These are phyloP conservation scores for Mesorhabditis belari DNA, from an alignment of 2,888 invertebrate species.

Conservation along the genomic window DNA sequence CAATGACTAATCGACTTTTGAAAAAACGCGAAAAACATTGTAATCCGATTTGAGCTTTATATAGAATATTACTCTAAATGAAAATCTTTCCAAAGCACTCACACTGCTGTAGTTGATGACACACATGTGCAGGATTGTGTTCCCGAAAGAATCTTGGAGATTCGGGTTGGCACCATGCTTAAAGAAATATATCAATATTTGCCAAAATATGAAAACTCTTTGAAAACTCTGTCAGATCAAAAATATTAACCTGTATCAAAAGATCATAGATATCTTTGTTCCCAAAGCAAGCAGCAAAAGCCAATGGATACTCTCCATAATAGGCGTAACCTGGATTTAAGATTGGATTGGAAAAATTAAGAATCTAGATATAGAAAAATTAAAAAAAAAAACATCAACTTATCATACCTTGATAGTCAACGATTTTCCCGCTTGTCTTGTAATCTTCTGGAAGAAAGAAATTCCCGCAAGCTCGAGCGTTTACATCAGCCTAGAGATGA, in stretches of 20 bases:
- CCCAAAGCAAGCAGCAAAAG: constrained; percentile 94
- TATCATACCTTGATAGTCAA: constrained; percentile 73
- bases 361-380: too few species aligned
- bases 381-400: neutral
- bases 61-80: too few species aligned
- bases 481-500: constrained; percentile 80
- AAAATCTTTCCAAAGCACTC: too few species aligned
- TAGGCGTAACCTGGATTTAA: constrained; percentile 92
- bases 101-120: constrained; percentile 94
- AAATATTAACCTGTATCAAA: constrained; percentile 70
- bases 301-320: constrained; percentile 89
- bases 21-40: neutral
- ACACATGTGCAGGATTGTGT: constrained; percentile 98
- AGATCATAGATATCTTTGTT: constrained; percentile 95
- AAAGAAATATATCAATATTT: too few species aligned
- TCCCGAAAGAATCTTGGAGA: constrained; percentile 87
- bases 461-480: constrained; percentile 83
- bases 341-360: too few species aligned
- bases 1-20: neutral
- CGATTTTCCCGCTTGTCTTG: constrained; percentile 69
- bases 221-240: too few species aligned
- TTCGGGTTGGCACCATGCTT: constrained; percentile 85
- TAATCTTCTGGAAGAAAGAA: constrained; percentile 93
- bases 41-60: neutral
- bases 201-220: neutral